Base-by-base conservation (phyloP, 2,113 vertebrate genomes). In the Andinoacara biseriatus region DNA sequence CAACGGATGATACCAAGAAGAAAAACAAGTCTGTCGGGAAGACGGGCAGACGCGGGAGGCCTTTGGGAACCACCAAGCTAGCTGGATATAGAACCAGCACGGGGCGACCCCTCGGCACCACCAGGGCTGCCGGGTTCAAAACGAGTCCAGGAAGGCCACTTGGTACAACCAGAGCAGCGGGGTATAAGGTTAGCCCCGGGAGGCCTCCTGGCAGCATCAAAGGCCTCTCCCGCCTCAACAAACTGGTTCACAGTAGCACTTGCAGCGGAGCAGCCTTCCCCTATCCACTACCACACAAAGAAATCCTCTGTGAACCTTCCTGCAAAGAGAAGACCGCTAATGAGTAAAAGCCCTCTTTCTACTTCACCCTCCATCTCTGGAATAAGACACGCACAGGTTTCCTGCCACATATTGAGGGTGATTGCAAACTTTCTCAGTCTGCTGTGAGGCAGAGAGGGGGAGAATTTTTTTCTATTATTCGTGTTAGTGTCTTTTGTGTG, bases 71-170 rank as follows among this genome's bases (percentile, higher is more conserved):
- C 93, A 99, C 98, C 52, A 99, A 99, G 94, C 96, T 97, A 10
- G 98, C 98, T 14, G 98, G 98, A 57, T 99, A 99, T 96, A 96
- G 98, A 92, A 99, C 98, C 95, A 99, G 98, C 96, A 99, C 98
- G 2, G 98, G 98, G 31, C 95, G 98, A 92, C 98, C 98, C 31
- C 96, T 99, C 72, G 98, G 98, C 83, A 99, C 98, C 93, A 99
- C 98, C 92, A 97, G 98, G 95, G 98, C 98, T 2, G 98, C 98
- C 7, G 98, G 98, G 87, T 99, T 99, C 96, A 99, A 99, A 95
- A 99, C 98, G 83, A 99, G 98, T 96, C 98, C 98, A 20, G 98
- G 98, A 81, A 96, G 98, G 95, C 98, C 98, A 60, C 94, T 99
- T 84, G 98, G 98, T 61, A 99, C 98, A 54, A 99, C 98, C 92